phyloP scores from a whole-genome alignment of 2,113 vertebrate species.

The Oceanites oceanicus region DNA sequence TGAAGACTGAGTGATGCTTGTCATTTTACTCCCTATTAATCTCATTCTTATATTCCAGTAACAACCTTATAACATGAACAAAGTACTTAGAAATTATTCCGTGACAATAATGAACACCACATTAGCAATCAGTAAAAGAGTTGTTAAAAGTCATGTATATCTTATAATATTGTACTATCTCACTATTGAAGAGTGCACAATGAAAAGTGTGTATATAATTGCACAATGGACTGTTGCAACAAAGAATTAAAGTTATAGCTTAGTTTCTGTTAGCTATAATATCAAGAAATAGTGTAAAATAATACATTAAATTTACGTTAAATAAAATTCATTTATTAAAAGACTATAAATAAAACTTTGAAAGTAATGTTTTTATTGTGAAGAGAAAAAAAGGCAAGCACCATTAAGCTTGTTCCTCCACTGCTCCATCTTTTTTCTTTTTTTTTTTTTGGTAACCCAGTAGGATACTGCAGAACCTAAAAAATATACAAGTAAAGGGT shows the following conservation, averaged over 20 bases:
- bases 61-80: not conserved
- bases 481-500: not conserved
- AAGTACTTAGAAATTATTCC: not conserved
- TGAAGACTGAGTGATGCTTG: not conserved
- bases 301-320: not conserved
- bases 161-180: not conserved
- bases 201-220: not conserved
- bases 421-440: not conserved
- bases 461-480: not conserved
- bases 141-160: not conserved
- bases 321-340: not conserved
- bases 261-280: not conserved
- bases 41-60: not conserved
- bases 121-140: not conserved
- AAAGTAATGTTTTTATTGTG: not conserved
- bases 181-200: not conserved
- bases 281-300: not conserved
- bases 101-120: not conserved
- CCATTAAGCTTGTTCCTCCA: not conserved
- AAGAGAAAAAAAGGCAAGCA: not conserved
- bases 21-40: not conserved
- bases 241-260: not conserved
- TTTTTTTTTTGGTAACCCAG: not conserved
- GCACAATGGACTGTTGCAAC: not conserved
- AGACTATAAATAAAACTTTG: not conserved